phyloP scores from a whole-genome alignment of 1,140 invertebrate genomes.

The Drosophila varians region DNA sequence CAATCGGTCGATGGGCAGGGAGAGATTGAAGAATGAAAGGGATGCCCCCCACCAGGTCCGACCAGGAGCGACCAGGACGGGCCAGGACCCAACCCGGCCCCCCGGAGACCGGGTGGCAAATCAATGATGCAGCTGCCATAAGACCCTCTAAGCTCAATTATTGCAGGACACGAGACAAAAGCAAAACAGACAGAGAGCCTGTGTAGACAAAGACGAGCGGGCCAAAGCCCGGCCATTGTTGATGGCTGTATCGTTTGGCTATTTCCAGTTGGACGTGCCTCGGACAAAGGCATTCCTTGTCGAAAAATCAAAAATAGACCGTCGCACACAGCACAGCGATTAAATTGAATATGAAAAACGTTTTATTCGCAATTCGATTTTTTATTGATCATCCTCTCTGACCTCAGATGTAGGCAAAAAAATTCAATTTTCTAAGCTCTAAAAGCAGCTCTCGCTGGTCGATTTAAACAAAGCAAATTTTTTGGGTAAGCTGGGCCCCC shows the following conservation, averaged over 20 bases:
- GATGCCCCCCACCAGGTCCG: background rate
- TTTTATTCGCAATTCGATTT: conserved; percentile 27
- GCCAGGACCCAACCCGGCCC: background rate
- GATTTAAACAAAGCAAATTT: background rate
- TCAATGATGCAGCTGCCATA: conserved; percentile 77
- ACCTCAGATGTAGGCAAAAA: conserved; percentile 55
- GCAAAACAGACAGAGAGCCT: conserved; percentile 7
- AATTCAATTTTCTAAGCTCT: conserved; percentile 36
- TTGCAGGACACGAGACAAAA: conserved; percentile 42
- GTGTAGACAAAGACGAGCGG: conserved; percentile 10
- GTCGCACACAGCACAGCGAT: conserved; percentile 1
- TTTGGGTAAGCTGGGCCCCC: conserved; percentile 2
- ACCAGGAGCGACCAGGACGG: too few species aligned
- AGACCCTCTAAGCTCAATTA: conserved; percentile 76
- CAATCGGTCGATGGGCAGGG: background rate
- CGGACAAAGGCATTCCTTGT: conserved; percentile 32
- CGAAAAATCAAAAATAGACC: conserved; percentile 2
- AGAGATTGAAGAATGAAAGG: background rate
- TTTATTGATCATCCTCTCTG: conserved; percentile 23
- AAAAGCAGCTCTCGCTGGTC: conserved; percentile 6
- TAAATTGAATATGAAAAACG: conserved; percentile 32
- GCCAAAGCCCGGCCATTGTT: conserved; percentile 40
- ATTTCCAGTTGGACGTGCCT: conserved; percentile 46
- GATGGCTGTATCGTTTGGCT: conserved; percentile 51
- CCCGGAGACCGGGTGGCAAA: conserved; percentile 37